These are phyloP conservation scores for Numenius arquata DNA, from an alignment of 2,113 vertebrate species.

Conservation along the genomic window DNA sequence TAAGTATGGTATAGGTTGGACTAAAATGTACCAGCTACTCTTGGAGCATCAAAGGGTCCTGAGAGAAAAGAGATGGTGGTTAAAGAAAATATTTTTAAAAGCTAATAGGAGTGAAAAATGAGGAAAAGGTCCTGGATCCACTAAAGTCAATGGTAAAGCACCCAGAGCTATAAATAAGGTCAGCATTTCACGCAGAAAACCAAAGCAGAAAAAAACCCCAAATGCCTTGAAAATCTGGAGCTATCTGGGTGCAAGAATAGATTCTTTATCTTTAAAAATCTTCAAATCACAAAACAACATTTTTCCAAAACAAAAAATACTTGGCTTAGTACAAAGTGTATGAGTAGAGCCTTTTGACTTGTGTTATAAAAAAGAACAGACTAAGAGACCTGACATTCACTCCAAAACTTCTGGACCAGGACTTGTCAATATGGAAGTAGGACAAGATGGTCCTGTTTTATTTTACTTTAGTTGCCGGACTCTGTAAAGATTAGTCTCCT, in stretches of 20 bases:
- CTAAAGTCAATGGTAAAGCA: not conserved
- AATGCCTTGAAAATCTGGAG: not conserved
- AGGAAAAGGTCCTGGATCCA: not conserved
- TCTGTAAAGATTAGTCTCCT: not conserved
- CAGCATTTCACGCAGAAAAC: not conserved
- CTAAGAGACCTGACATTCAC: not conserved
- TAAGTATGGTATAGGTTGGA: not conserved
- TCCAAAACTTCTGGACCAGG: not conserved
- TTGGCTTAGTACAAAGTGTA: not conserved
- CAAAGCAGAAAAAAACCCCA: fast-evolving
- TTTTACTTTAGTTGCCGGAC: not conserved
- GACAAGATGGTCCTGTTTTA: not conserved
- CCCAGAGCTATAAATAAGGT: not conserved
- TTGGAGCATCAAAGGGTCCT: not conserved
- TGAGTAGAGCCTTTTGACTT: not conserved
- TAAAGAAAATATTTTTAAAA: constrained; percentile 13
- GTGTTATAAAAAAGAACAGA: not conserved
- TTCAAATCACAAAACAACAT: not conserved
- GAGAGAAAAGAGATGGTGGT: not conserved
- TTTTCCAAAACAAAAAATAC: not conserved
- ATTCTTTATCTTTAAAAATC: not conserved
- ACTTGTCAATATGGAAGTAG: not conserved
- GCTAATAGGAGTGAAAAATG: not conserved
- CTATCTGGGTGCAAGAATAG: not conserved
- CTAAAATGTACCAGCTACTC: not conserved